Base-by-base conservation (phyloP, 2,113 vertebrate species). In the Clupea harengus region DNA sequence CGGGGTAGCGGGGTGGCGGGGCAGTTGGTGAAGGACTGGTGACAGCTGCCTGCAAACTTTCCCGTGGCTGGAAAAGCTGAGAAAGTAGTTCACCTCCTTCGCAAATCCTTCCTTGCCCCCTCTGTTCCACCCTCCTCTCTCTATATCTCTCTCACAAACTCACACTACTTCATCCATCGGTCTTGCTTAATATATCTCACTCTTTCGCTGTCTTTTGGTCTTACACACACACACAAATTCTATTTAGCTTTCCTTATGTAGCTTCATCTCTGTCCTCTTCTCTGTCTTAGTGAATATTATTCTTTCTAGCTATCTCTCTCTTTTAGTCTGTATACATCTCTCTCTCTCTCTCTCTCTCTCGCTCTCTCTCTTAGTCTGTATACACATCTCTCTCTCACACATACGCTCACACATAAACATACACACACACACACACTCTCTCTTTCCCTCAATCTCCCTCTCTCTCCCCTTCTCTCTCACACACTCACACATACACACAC, bases 41-140 rank as follows among this genome's bases (percentile, higher is more conserved):
- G 54, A 60, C 54, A 60, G 54, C 54, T 60, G 18, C 18, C 54
- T 60, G 54, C 54, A 60, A 60, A 60, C 54, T 60, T 60, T 60
- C 54, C 54, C 6, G 54, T 60, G 54, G 20, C 54, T 60, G 86
- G 87, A 85, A 3, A 47, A 54, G 50, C 88, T 85, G 81, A 52
- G 84, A 84, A 89, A 85, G 86, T 80, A 64, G 84, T 85, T 90
- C 83, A 88, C 84, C 89, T 85, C 81, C 83, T 83, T 64, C 7
- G 52, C 50, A 86, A 80, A 84, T 32, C 80, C 47, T 83, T 78
- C 47, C 11, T 47, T 44, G 45, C 81, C 67, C 64, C 64, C 64
- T 28, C 64, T 32, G n/a, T 25, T 32, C 64, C 64, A 25, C 28
- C 64, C 64, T 28, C 22, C 82, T 60, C 25, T 87, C 49, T 3